Evolutionary conservation across 1,140 invertebrate species (phyloP), one percentile per base, ranked within the genome.

Genomic region (Temnothorax nylanderi): DNA sequence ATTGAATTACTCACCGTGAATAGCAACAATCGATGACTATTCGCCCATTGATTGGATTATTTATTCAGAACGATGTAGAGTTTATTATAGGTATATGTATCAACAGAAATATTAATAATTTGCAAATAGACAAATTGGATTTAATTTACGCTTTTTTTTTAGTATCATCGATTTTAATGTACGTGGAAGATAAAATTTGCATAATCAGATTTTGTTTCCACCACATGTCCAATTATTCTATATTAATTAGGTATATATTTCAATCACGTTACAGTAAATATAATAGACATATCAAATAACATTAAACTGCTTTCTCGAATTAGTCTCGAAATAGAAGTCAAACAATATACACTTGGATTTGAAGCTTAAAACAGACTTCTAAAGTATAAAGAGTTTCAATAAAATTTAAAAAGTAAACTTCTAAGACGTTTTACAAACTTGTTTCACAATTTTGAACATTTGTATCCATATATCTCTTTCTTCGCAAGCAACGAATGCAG

Each of bases 1-100:
- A 84, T 75, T 13, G 41, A 62, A 75, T 84, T 75, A 84, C 26
- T n/a, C 2, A 18, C 54, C 47, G 41, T 34, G 54, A 74, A 84
- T 49, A 74, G 54, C 69, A 26, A 60, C 67, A 84, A 62, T 75
- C 41, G 26, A 56, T 51, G 13, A 21, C 21, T 56, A 41, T 72
- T 65, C 16, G n/a, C 6, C n/a, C 18, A 6, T 16, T 26, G 77
- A 81, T 81, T 26, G 34, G 11, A 82, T 82, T 82, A 74, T 47
- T 84, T 5, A 74, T 81, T 81, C 37, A 56, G 16, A 71, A 81
- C 26, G 6, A 69, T 3, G 4, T 67, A 44, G 7, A 32, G 37
- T 84, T 34, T 37, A 60, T 44, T 26, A 56, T 26, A 26, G 26
- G 26, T 26, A 1, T 26, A 1, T 13, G 3, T 47, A n/a, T 44